Evolutionary conservation across 2,113 vertebrate genomes (phyloP).

Genomic region (Esox niger): DNA sequence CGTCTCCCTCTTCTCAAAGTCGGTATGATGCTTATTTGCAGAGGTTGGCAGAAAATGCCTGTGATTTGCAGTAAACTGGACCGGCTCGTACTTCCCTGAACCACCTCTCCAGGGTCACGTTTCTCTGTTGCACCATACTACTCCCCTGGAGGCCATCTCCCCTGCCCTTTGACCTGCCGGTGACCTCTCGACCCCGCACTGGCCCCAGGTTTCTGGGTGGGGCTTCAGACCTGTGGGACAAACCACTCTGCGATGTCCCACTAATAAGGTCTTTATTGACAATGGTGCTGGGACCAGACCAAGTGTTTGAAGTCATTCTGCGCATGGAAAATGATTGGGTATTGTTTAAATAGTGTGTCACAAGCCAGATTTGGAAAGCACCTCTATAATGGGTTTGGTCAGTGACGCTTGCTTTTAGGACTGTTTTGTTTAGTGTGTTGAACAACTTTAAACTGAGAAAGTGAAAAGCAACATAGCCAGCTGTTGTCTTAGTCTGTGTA

Average conservation of each 20-base stretch:
- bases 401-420: too few species aligned
- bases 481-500: slow-evolving; percentile 27
- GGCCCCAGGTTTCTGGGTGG: background rate
- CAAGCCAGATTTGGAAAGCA: background rate
- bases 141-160: background rate
- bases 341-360: background rate
- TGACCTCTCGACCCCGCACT: background rate
- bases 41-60: background rate
- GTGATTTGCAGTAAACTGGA: slow-evolving; percentile 4
- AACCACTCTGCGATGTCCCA: too few species aligned
- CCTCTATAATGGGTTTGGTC: too few species aligned
- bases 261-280: too few species aligned
- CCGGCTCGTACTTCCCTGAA: background rate
- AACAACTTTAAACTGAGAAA: slow-evolving; percentile 9
- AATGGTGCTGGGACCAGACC: too few species aligned
- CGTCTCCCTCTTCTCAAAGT: background rate
- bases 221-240: background rate
- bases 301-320: background rate
- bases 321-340: background rate
- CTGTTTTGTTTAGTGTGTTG: too few species aligned
- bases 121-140: background rate
- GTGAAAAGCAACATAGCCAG: background rate
- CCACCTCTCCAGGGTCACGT: background rate
- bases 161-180: background rate
- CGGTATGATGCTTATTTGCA: background rate